Conservation (phyloP, 2,797 vertebrate genomes). For the Platalea minor region DNA sequence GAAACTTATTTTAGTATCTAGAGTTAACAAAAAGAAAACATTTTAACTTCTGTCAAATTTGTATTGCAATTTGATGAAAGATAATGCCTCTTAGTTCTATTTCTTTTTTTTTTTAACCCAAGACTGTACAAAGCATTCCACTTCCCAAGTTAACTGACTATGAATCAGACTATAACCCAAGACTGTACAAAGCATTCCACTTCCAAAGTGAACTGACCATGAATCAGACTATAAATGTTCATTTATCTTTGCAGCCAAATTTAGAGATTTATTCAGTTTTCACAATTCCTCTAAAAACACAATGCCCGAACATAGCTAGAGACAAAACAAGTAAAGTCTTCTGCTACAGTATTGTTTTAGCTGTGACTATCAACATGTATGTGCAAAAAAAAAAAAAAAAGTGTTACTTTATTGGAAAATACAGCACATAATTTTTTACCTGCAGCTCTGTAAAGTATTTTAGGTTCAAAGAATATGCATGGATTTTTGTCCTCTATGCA, state of each 20-base stretch:
- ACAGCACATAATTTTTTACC: constrained; percentile 75
- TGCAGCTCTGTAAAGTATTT: constrained; percentile 98
- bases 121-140: background rate
- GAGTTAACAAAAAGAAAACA: background rate
- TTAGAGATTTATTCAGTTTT: background rate
- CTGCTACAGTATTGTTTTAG: background rate
- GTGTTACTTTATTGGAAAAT: background rate
- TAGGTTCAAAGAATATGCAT: constrained; percentile 99
- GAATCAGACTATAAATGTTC: background rate
- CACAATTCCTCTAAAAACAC: background rate
- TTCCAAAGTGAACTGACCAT: background rate
- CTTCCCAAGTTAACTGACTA: background rate
- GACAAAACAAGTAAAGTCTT: background rate
- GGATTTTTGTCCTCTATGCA: constrained; percentile 95
- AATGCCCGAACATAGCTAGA: background rate
- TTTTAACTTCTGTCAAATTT: background rate
- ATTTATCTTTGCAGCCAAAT: background rate
- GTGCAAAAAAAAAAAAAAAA: background rate
- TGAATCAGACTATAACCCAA: background rate
- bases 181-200: background rate
- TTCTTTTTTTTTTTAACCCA: background rate
- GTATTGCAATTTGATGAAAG: background rate
- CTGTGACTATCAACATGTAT: background rate
- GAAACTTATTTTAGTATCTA: background rate
- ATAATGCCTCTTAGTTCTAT: background rate